phyloP scores from a whole-genome alignment of 2,797 vertebrate genomes.

The Meda fulgida region DNA sequence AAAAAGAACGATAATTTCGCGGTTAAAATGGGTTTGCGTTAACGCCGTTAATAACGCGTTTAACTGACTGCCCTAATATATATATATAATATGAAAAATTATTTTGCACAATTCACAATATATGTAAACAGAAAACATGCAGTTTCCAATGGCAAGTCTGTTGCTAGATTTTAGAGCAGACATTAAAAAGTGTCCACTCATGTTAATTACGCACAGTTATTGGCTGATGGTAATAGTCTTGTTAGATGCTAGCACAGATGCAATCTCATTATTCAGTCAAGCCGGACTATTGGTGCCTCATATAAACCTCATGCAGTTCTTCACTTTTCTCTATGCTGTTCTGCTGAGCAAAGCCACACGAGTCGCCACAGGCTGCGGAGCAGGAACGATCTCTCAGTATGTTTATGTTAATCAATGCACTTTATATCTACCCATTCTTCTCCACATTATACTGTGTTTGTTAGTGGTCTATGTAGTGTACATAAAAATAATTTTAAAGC shows the following conservation, averaged over 20 bases:
- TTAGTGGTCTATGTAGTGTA: not conserved
- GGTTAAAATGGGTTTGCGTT: no score
- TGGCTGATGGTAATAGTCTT: not conserved
- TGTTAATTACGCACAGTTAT: not conserved
- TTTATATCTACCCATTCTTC: not conserved
- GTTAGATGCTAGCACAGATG: slow-evolving; percentile 1
- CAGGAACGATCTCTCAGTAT: not conserved
- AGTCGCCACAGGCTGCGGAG: not conserved
- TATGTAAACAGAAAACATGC: not conserved
- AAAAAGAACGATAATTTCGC: no score
- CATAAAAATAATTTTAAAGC: not conserved
- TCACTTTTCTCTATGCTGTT: not conserved
- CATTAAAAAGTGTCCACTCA: not conserved
- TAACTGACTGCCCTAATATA: no score
- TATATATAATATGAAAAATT: not conserved
- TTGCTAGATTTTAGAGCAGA: not conserved
- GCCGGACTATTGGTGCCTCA: not conserved
- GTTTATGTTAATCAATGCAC: slow-evolving; percentile 6
- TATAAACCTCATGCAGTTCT: not conserved
- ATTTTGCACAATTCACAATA: not conserved
- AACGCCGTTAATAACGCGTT: no score
- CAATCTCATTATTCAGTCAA: not conserved
- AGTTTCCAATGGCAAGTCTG: not conserved
- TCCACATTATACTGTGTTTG: not conserved
- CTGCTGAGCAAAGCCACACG: slow-evolving; percentile 1